A percentile compares a stretch with the other conserved stretches of the same genome.
Conservation (phyloP, 1,140 invertebrate species). For the Bombus consobrinus region DNA sequence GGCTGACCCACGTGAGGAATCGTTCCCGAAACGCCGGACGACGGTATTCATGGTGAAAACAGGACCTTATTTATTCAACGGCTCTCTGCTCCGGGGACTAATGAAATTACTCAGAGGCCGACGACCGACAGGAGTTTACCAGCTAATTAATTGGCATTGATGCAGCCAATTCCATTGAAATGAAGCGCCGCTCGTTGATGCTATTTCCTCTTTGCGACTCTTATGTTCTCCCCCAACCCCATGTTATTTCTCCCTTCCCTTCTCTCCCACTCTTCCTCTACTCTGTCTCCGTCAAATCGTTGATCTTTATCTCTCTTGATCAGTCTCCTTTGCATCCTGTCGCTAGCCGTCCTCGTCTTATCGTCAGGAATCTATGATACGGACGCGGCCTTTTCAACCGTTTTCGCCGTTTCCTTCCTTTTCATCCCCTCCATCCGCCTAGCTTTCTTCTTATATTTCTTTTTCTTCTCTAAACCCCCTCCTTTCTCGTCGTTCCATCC, state of each 20-base stretch:
- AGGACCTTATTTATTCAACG: slow-evolving; percentile 63
- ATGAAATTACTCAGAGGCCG: slow-evolving; percentile 62
- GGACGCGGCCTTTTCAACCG: slow-evolving; percentile 6
- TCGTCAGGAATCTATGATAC: slow-evolving; percentile 20
- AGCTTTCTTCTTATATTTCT: not conserved
- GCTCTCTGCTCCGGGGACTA: slow-evolving; percentile 42
- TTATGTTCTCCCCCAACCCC: not conserved
- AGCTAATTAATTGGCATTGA: slow-evolving; percentile 74
- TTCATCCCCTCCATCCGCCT: not conserved
- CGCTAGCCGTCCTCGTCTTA: not conserved
- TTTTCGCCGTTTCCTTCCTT: slow-evolving; percentile 1
- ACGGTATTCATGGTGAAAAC: slow-evolving; percentile 62
- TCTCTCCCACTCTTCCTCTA: not conserved
- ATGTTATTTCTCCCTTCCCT: not conserved
- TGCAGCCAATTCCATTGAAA: slow-evolving; percentile 70
- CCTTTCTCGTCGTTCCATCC: not conserved
- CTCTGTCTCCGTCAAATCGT: not conserved
- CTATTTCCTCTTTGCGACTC: slow-evolving; percentile 37
- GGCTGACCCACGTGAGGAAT: slow-evolving; percentile 34
- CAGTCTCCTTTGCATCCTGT: slow-evolving; percentile 16
- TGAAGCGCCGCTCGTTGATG: slow-evolving; percentile 53
- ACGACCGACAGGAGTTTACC: slow-evolving; percentile 53
- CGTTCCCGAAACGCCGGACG: slow-evolving; percentile 49
- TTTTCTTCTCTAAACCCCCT: too few species aligned
- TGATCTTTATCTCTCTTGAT: not conserved